phyloP scores from a whole-genome alignment of 2,113 vertebrate genomes.

The Martes martes region DNA sequence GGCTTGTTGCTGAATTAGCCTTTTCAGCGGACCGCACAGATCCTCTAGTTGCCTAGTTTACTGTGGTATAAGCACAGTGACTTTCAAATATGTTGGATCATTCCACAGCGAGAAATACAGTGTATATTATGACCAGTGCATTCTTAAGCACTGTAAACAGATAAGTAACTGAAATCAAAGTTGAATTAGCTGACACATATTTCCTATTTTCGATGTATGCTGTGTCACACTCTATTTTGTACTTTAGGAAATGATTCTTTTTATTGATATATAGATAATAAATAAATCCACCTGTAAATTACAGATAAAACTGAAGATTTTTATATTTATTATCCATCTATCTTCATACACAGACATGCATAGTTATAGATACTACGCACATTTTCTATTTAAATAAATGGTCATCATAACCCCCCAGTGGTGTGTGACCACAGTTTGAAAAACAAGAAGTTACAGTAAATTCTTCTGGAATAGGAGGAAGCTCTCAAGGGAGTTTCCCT shows the following conservation, averaged over 20 bases:
- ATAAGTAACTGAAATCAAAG: background rate
- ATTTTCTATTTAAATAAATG: background rate
- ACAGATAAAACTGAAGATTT: background rate
- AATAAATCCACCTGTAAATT: background rate
- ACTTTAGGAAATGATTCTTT: background rate
- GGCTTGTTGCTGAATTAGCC: background rate
- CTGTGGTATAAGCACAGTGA: background rate
- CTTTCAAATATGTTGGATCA: background rate
- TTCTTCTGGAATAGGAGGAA: background rate
- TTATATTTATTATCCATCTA: background rate
- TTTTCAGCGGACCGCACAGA: accelerated
- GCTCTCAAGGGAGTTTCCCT: background rate
- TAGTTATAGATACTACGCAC: too few relatives aligned
- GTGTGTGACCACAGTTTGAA: background rate
- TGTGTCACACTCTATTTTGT: background rate
- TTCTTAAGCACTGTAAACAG: background rate
- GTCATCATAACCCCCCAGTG: background rate
- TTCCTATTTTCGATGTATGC: background rate
- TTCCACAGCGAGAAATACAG: background rate
- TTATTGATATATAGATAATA: background rate
- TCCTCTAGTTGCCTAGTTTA: background rate
- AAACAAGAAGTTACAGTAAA: background rate
- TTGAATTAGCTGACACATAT: background rate
- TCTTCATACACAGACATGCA: background rate
- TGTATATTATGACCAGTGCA: background rate